These are phyloP conservation scores for Venustaconcha ellipsiformis DNA, from an alignment of 1,140 invertebrate species.

Conservation along the genomic window DNA sequence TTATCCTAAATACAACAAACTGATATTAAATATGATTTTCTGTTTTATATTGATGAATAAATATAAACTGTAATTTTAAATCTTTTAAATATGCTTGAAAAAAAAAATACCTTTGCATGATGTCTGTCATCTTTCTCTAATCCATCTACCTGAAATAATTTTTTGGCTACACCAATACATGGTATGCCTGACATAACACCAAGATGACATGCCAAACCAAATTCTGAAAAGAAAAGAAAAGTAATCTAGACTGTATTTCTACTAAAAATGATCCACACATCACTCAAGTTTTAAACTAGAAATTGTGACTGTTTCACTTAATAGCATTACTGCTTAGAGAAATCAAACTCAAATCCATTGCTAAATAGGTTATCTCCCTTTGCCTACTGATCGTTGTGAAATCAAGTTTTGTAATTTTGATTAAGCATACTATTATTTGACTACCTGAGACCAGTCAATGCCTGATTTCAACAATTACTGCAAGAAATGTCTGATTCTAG, in stretches of 20 bases:
- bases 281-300: neutral
- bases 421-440: no score
- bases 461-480: no score
- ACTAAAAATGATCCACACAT: neutral
- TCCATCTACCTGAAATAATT: conserved; percentile 64
- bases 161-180: conserved; percentile 68
- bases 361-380: no score
- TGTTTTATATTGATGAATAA: neutral
- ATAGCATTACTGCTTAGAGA: no score
- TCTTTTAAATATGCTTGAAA: neutral
- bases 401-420: no score
- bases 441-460: no score
- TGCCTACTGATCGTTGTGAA: no score
- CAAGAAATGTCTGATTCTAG: no score
- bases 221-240: conserved; percentile 43
- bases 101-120: conserved; percentile 48
- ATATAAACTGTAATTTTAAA: neutral
- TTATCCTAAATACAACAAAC: no score
- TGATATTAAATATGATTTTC: no score
- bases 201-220: conserved; percentile 68
- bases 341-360: no score
- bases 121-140: conserved; percentile 61
- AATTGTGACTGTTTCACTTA: no score
- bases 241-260: neutral
- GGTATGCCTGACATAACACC: conserved; percentile 63